phyloP scores from a whole-genome alignment of 1,140 invertebrate genomes.

The Elymnias hypermnestra region DNA sequence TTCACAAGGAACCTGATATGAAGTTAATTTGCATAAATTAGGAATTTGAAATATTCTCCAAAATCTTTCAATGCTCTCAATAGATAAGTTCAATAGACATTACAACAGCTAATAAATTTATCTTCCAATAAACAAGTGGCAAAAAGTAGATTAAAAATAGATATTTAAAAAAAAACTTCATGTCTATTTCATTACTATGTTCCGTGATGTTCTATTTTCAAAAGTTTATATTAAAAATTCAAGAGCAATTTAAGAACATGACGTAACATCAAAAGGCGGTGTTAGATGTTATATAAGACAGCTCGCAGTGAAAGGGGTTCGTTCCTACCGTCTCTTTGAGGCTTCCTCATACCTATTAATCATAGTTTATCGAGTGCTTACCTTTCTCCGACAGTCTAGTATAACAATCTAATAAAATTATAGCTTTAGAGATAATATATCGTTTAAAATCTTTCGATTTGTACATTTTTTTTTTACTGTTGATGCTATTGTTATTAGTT shows the following conservation, averaged over 20 bases:
- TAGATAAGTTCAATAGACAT: too few relatives aligned
- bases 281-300: slow-evolving; percentile 4
- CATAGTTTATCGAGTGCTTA: slow-evolving; percentile 4
- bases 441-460: not conserved
- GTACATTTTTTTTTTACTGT: not conserved
- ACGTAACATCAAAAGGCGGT: not conserved
- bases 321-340: not conserved
- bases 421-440: not conserved
- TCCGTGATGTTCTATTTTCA: too few relatives aligned
- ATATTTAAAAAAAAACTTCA: too few relatives aligned
- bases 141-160: too few relatives aligned
- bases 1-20: too few relatives aligned
- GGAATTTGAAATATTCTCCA: too few relatives aligned
- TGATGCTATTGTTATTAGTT: too few relatives aligned
- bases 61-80: too few relatives aligned
- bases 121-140: too few relatives aligned
- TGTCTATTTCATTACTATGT: too few relatives aligned
- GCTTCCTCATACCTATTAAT: slow-evolving; percentile 1
- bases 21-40: too few relatives aligned
- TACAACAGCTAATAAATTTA: too few relatives aligned
- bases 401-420: not conserved
- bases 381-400: not conserved
- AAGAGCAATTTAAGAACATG: not conserved
- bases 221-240: not conserved
- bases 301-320: slow-evolving; percentile 12